phyloP scores from a whole-genome alignment of 2,888 invertebrate species.

The Lutraria lutraria region DNA sequence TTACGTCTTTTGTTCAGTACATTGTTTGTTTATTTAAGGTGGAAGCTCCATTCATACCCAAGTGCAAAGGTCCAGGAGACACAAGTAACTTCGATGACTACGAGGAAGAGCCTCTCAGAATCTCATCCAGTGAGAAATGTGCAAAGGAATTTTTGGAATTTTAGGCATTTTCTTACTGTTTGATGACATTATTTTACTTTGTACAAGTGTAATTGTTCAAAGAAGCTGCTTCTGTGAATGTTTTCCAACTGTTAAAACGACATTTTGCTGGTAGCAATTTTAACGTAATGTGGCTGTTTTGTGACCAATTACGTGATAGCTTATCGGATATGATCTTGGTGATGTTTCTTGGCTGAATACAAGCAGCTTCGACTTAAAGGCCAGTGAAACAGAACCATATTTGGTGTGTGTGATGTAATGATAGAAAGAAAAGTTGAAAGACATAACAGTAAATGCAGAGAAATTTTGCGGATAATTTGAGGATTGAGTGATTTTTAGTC shows the following conservation, averaged over 20 bases:
- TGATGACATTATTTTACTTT: not conserved
- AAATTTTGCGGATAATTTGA: not conserved
- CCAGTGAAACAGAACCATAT: not conserved
- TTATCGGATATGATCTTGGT: not conserved
- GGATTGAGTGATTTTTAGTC: conserved; percentile 14
- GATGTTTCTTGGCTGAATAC: not conserved
- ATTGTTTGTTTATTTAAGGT: conserved; percentile 89
- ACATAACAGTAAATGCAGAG: not conserved
- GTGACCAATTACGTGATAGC: not conserved
- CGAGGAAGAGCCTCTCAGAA: conserved; percentile 99
- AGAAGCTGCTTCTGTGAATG: conserved; percentile 24
- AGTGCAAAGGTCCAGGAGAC: conserved; percentile 99
- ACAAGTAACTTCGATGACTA: conserved; percentile 99
- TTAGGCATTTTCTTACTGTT: conserved; percentile 59
- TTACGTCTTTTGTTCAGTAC: too few relatives aligned
- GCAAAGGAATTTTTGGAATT: conserved; percentile 99
- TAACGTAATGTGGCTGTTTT: not conserved
- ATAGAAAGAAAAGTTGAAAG: not conserved
- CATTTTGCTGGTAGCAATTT: conserved; percentile 6
- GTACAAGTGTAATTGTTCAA: conserved; percentile 23
- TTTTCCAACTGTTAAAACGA: conserved; percentile 19
- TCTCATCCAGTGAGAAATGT: conserved; percentile 99
- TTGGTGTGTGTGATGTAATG: conserved; percentile 3
- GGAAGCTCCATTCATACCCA: conserved; percentile 99
- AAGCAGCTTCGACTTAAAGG: conserved; percentile 3